phyloP scores from a whole-genome alignment of 2,113 vertebrate genomes.

The Cyphomyrus discorhynchus region DNA sequence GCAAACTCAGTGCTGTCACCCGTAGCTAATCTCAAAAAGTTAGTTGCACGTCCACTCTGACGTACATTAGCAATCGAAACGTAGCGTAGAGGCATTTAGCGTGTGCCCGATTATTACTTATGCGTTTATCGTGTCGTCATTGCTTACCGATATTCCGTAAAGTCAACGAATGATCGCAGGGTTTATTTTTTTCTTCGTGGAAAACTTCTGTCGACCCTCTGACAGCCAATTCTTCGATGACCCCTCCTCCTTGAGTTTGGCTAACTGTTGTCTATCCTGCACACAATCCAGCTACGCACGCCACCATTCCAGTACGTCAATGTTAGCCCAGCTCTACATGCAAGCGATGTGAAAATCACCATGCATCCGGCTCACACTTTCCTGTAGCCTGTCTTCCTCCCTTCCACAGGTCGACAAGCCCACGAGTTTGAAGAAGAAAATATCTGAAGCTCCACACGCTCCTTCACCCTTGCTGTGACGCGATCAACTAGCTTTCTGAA shows the following conservation, averaged over 20 bases:
- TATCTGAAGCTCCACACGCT: slow-evolving; percentile 30
- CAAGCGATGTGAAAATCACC: neutral
- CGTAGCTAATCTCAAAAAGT: neutral
- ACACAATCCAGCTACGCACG: neutral
- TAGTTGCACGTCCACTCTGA: neutral
- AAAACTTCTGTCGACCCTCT: slow-evolving; percentile 6
- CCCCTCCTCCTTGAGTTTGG: slow-evolving; percentile 16
- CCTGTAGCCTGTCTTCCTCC: neutral
- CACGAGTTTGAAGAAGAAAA: slow-evolving; percentile 32
- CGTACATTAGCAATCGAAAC: neutral
- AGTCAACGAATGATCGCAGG: neutral
- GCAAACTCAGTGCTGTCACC: neutral
- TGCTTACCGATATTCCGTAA: neutral
- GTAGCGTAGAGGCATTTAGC: neutral
- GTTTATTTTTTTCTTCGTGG: neutral
- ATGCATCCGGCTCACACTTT: neutral
- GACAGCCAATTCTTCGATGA: slow-evolving; percentile 4
- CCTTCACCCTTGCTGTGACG: slow-evolving; percentile 16
- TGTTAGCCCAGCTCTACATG: neutral
- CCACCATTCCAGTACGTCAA: neutral
- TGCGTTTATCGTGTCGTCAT: neutral
- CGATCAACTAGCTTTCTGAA: slow-evolving; percentile 42
- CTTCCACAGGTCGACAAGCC: neutral
- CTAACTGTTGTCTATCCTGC: neutral
- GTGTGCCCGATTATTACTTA: neutral